A percentile compares a stretch with the other conserved stretches of the same genome.
These are phyloP conservation scores for Zaprionus kolodkinae DNA, from an alignment of 1,140 invertebrate genomes.

Conservation along the genomic window DNA sequence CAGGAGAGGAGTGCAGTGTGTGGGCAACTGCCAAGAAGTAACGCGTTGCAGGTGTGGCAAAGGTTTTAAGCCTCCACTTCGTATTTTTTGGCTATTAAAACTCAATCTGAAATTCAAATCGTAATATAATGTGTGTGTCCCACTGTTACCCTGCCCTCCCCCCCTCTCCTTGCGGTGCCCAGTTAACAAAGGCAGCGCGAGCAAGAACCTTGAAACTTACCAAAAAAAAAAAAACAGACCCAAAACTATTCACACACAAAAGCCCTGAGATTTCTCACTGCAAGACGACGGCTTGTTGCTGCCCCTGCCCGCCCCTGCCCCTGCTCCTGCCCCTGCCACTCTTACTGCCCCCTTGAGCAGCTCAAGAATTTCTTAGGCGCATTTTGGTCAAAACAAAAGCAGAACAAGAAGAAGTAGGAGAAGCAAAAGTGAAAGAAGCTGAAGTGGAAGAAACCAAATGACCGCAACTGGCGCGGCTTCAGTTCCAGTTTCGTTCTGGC, in stretches of 20 bases:
- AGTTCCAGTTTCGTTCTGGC: slow-evolving; percentile 8
- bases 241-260: slow-evolving; percentile 59
- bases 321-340: background rate
- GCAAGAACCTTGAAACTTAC: slow-evolving; percentile 56
- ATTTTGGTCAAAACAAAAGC: slow-evolving; percentile 40
- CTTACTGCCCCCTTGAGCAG: slow-evolving; percentile 22
- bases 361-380: slow-evolving; percentile 66
- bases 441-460: slow-evolving; percentile 17
- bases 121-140: slow-evolving; percentile 67
- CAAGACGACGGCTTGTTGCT: too few species aligned
- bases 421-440: background rate
- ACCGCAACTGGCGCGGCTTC: slow-evolving; percentile 1
- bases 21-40: slow-evolving; percentile 63
- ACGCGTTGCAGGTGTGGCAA: slow-evolving; percentile 76
- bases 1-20: background rate
- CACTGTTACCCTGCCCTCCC: background rate
- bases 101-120: slow-evolving; percentile 84
- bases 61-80: background rate
- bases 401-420: background rate
- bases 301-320: background rate
- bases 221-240: slow-evolving; percentile 17
- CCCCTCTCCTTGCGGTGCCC: background rate
- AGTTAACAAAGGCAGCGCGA: slow-evolving; percentile 60
- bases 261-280: background rate
- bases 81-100: slow-evolving; percentile 74